A percentile compares a stretch with the other conserved stretches of the same genome.
These are phyloP conservation scores for Pitangus sulphuratus DNA, from an alignment of 2,797 vertebrate genomes.

Conservation along the genomic window DNA sequence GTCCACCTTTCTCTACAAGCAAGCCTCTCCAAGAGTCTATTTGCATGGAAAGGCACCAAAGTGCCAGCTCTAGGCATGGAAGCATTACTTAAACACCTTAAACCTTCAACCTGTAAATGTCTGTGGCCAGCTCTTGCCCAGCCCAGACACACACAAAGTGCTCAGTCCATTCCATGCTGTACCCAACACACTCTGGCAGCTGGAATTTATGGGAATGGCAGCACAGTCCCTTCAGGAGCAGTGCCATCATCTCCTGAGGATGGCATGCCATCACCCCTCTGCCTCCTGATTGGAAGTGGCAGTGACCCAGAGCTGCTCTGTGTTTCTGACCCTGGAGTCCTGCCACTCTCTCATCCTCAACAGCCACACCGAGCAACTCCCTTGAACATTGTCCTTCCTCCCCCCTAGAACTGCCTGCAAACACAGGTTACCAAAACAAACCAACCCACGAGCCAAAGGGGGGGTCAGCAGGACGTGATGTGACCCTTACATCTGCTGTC, in stretches of 20 bases:
- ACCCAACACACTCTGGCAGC: neutral
- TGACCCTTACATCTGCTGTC: neutral
- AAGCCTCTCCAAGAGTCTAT: neutral
- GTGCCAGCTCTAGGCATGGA: neutral
- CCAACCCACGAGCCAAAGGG: neutral
- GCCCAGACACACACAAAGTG: neutral
- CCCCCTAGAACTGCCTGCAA: neutral
- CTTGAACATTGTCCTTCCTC: neutral
- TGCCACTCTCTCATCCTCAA: neutral
- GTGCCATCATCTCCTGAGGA: neutral
- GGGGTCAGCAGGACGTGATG: neutral
- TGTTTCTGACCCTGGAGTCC: neutral
- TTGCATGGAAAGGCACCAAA: neutral
- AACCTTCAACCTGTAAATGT: neutral
- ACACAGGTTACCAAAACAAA: neutral
- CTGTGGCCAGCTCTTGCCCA: rapidly evolving
- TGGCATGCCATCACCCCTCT: neutral
- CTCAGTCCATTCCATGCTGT: rapidly evolving
- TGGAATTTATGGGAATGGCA: neutral
- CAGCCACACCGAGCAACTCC: neutral
- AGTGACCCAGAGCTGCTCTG: neutral
- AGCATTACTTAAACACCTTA: neutral
- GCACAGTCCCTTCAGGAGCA: neutral
- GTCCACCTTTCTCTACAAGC: neutral
- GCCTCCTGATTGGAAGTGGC: neutral